Base-by-base conservation (phyloP, 1,140 invertebrate species). In the Drosophila pseudoananassae region DNA sequence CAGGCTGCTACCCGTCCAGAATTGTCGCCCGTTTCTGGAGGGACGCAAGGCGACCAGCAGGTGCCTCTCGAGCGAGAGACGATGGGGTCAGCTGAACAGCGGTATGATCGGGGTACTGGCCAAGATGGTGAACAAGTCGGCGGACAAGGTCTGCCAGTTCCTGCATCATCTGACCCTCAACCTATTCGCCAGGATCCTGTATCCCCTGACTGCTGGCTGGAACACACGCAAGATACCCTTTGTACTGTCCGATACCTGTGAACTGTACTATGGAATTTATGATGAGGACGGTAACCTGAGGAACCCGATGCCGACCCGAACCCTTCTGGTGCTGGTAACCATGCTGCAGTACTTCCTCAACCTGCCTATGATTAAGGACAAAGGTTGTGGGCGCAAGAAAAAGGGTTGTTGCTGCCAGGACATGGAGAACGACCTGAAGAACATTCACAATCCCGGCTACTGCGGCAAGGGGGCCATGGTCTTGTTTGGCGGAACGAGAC, bases 181-280 rank as follows among this genome's bases (percentile, higher is more conserved):
- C 6, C 64, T 63, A 3, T 84, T 85, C n/a, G 46, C 57, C 0
- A 46, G 59, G 6, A 59, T 84, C 0, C 29, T 79, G 0, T 57
- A 84, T 25, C 71, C 80, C 0, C 52, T 79, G 43, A 47, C 54
- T n/a, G 31, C 49, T 0, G 54, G 53, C 1, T 79, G 80, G 66
- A 64, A 68, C 15, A 52, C 31, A 1, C 55, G 31, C 8, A 69
- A 69, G 10, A 68, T 84, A 10, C 80, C 80, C 0, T 50, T 84
- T 1, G 50, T 55, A 0, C 51, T 61, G 4, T 17, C 72, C 0
- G 46, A 76, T n/a, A 69, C 55, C 4, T 73, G 56, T 52, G 61
- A 59, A 1, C 46, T 76, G 5, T 84, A 84, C 20, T 65, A 72
- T 14, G 49, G 53, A 0, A 84, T 84, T 8, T 83, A 66, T 27